phyloP scores from a whole-genome alignment of 2,888 invertebrate species.

The Folsomia manolachei region DNA sequence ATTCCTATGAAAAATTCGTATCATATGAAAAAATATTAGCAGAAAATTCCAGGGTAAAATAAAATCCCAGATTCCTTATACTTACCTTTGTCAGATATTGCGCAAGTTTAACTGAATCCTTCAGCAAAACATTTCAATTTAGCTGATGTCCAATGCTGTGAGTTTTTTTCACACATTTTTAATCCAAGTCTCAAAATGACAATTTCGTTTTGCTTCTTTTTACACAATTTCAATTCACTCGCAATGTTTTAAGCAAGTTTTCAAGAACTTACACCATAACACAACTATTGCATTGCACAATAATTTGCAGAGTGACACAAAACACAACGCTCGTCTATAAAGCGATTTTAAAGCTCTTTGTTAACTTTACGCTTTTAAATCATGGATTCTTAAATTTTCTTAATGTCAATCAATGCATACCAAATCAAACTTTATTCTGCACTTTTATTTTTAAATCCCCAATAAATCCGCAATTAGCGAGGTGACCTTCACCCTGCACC shows the following conservation, averaged over 20 bases:
- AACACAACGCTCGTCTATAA: background rate
- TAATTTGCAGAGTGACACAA: background rate
- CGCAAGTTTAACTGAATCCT: background rate
- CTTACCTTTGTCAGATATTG: too few species aligned
- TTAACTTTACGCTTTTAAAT: background rate
- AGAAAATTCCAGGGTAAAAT: too few species aligned
- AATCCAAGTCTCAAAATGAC: too few species aligned
- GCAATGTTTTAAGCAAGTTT: background rate
- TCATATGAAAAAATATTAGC: too few species aligned
- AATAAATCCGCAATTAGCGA: background rate
- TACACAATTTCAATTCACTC: background rate
- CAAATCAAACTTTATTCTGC: background rate
- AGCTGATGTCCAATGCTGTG: background rate
- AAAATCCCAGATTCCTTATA: too few species aligned
- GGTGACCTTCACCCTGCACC: background rate
- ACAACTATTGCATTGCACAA: background rate
- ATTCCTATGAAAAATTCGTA: too few species aligned
- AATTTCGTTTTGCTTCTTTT: too few species aligned
- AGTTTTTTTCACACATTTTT: background rate
- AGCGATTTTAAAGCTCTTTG: background rate
- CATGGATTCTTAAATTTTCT: too few species aligned
- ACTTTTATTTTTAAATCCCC: background rate
- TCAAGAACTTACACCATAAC: background rate
- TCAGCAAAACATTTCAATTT: background rate
- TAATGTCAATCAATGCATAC: too few species aligned